A percentile compares a stretch with the other conserved stretches of the same genome.
Conservation (phyloP, 2,113 vertebrate species). For the Procavia capensis region DNA sequence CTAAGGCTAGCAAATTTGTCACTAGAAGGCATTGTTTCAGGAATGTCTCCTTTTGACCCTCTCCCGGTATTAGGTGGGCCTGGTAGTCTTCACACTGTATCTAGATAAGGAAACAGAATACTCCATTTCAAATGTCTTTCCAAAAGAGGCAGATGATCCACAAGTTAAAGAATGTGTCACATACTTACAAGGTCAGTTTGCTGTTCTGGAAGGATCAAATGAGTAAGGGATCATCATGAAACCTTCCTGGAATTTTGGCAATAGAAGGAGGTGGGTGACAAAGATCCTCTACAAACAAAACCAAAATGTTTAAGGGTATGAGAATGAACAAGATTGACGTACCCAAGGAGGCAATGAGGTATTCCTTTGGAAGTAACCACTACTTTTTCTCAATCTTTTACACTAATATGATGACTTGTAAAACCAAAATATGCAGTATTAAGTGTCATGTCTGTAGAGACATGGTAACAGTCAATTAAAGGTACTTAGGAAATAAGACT, state of each 20-base stretch:
- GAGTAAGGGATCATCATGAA: conserved; percentile 59
- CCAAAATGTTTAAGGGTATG: neutral
- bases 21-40: conserved; percentile 66
- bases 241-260: conserved; percentile 81
- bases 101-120: conserved; percentile 73
- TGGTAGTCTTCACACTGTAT: conserved; percentile 21
- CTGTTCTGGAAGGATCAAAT: conserved; percentile 62
- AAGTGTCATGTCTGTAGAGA: neutral
- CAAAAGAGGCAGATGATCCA: conserved; percentile 77
- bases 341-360: neutral
- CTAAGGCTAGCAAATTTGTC: conserved; percentile 50
- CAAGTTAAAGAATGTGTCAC: conserved; percentile 78
- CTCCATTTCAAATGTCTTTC: conserved; percentile 76
- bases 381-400: neutral
- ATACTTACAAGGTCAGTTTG: conserved; percentile 53
- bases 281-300: conserved; percentile 17
- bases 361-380: neutral
- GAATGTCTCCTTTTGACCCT: conserved; percentile 79
- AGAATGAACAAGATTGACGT: neutral
- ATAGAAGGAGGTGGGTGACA: conserved; percentile 10
- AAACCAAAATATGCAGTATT: neutral
- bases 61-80: conserved; percentile 17
- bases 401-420: neutral
- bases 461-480: neutral
- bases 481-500: neutral